Evolutionary conservation across 30 jellyfish, hydroid and myxozoan species (phyloP).

Genomic region (Hydractinia symbiolongicarpus): DNA sequence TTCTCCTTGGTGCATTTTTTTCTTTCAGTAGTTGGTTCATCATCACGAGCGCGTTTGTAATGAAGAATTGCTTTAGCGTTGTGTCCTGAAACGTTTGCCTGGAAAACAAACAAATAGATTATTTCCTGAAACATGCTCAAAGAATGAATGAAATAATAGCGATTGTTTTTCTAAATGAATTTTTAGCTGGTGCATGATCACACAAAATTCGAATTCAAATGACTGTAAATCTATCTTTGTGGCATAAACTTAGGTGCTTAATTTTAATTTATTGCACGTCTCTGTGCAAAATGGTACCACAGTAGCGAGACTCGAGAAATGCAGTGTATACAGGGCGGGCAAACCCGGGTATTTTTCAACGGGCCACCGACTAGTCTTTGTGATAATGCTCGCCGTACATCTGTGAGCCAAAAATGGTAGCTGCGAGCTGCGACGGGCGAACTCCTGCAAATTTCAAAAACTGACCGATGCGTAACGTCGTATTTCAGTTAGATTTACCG

Average conservation of each 20-base stretch:
- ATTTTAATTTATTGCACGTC: background rate
- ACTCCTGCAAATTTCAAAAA: no score
- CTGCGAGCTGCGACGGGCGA: no score
- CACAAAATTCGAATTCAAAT: no score
- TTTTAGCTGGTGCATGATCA: background rate
- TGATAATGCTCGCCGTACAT: no score
- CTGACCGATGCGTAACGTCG: background rate
- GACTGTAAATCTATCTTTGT: background rate
- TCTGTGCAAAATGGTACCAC: no score
- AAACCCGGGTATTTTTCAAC: background rate
- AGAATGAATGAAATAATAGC: background rate
- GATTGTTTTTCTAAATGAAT: background rate
- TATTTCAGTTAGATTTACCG: background rate
- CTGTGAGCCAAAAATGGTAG: no score
- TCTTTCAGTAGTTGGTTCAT: slow-evolving; percentile 57
- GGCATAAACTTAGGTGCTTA: background rate
- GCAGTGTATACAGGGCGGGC: background rate
- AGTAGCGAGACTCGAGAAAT: no score
- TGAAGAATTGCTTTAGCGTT: slow-evolving; percentile 70
- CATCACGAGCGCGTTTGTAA: slow-evolving; percentile 55
- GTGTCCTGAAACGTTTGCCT: slow-evolving; percentile 25
- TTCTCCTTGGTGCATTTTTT: slow-evolving; percentile 41
- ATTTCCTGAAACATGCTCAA: background rate
- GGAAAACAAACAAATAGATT: background rate
- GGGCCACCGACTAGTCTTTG: no score